A percentile compares a stretch with the other conserved stretches of the same genome.
Conservation (phyloP, 2,888 invertebrate genomes). For the Aproaerema taeniolella region DNA sequence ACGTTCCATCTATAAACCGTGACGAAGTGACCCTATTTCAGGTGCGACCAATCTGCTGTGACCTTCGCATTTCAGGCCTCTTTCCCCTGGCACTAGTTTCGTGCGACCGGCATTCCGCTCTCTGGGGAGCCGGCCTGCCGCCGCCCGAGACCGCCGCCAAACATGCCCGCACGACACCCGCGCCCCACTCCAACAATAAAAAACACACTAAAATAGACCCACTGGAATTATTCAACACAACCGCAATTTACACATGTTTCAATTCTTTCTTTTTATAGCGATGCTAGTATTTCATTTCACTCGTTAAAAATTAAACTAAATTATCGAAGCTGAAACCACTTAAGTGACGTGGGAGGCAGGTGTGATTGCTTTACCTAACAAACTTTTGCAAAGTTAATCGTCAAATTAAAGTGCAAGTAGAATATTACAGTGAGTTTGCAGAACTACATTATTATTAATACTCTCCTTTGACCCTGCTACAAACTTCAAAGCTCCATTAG, state of each 20-base stretch:
- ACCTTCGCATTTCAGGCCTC: slow-evolving; percentile 63
- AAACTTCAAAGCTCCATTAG: too few species aligned
- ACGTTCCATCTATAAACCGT: slow-evolving; percentile 56
- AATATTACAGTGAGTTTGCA: not conserved
- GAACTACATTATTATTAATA: not conserved
- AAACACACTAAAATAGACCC: slow-evolving; percentile 32
- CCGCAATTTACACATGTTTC: slow-evolving; percentile 44
- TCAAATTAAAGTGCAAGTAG: slow-evolving; percentile 7
- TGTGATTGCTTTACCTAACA: slow-evolving; percentile 5
- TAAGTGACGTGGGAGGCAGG: slow-evolving; percentile 19
- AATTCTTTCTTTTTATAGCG: slow-evolving; percentile 24
- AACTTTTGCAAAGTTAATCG: slow-evolving; percentile 4
- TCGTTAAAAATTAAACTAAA: slow-evolving; percentile 34
- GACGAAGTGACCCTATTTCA: slow-evolving; percentile 61
- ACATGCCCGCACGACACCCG: slow-evolving; percentile 52
- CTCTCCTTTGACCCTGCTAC: not conserved
- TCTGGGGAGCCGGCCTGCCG: slow-evolving; percentile 50
- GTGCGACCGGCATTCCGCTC: slow-evolving; percentile 50
- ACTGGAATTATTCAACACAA: slow-evolving; percentile 35
- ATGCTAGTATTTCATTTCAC: slow-evolving; percentile 11
- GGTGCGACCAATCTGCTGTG: slow-evolving; percentile 59
- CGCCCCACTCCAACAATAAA: slow-evolving; percentile 49
- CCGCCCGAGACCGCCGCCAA: slow-evolving; percentile 50
- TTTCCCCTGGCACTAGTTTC: slow-evolving; percentile 49
- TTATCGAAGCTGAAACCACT: slow-evolving; percentile 39